Evolutionary conservation across 2,888 invertebrate genomes (phyloP), one percentile per base, ranked within the genome.

Genomic region (Trissolcus brochymenae): DNA sequence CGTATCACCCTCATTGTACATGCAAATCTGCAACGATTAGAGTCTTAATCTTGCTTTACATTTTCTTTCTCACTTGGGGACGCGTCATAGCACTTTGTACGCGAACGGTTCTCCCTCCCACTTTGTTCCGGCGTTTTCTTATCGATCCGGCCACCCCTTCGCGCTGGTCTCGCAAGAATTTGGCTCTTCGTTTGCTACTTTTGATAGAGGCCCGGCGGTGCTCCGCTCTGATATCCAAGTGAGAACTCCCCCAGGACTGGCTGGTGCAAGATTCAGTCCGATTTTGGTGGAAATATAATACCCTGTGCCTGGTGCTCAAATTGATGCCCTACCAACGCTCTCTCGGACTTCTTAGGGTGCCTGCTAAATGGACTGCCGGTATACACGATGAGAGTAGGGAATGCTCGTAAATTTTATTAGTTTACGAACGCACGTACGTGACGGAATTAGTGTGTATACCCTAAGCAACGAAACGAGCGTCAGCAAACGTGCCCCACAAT

Each of bases 81-180:
- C 62, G 60, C 74, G 75, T 75, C 74, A 67, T 50, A 41, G 62
- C 71, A 67, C 67, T 78, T 75, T 62, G 40, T 68, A 68, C 64
- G 62, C 59, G 75, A 68, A 60, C 60, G 72, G 71, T 40, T 19
- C 78, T 40, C 67, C 75, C 75, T 78, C 43, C 78, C 55, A 68
- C 64, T 78, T 78, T 78, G 78, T 79, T 76, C 77, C 75, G 80
- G 79, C 81, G 84, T 83, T 84, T 81, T 74, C 80, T 81, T 84
- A 85, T 85, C 84, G 85, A 84, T 84, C 83, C 82, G 61, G 78
- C 81, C 79, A 75, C 79, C 81, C 71, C 76, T 77, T 71, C 76
- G 71, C 72, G 64, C 62, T 59, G 61, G 73, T 72, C 77, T 79
- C 64, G 57, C 73, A 78, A 80, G 80, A 78, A 79, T 81, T 81